Base-by-base conservation (phyloP, 1,140 invertebrate species). In the Euura saliciscinereae region DNA sequence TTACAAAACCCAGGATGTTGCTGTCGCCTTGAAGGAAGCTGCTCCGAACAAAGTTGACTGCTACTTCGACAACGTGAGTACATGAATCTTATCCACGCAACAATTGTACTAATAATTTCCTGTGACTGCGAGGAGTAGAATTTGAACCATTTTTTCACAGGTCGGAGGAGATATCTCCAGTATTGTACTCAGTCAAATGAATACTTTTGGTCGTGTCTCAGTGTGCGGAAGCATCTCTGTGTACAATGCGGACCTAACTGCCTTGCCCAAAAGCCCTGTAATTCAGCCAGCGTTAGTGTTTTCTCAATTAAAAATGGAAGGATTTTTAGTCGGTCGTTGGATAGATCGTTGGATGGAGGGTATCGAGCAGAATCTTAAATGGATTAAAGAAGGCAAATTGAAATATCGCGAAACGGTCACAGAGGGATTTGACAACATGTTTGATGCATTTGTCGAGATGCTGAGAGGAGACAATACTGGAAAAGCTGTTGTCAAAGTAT, bases 351-450 rank as follows among this genome's bases (percentile, higher is more conserved):
- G 87, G 83, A 73, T 77, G 7, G 89, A 92, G 78, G 91, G 89
- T 2, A 87, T 92, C 11, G 68, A 80, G 3, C 85, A 93, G 77
- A 90, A 92, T 80, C 74, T 89, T 4, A 75, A 90, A 74, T 92
- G 87, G 88, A 85, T 90, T 51, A 74, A 82, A 44, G 84, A 90
- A 83, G 91, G 91, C 43, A 91, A 92, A 82, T 72, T 93, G 2
- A 89, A 89, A 77, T 90, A 90, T 76, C 84, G 80, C 71, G 92
- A 93, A 83, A 90, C 91, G 8, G 76, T 91, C 3, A 89, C 88
- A 1, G 81, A 91, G 44, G 92, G 92, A 3, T 93, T 94, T 77
- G 90, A 93, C 59, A 90, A 91, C 70, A 90, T 92, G 83, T 89
- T 88, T 43, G 78, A 90, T 13, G 92, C 92, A 6, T 93, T 93